phyloP scores from a whole-genome alignment of 2,797 vertebrate species.

The Coregonus suidteri region DNA sequence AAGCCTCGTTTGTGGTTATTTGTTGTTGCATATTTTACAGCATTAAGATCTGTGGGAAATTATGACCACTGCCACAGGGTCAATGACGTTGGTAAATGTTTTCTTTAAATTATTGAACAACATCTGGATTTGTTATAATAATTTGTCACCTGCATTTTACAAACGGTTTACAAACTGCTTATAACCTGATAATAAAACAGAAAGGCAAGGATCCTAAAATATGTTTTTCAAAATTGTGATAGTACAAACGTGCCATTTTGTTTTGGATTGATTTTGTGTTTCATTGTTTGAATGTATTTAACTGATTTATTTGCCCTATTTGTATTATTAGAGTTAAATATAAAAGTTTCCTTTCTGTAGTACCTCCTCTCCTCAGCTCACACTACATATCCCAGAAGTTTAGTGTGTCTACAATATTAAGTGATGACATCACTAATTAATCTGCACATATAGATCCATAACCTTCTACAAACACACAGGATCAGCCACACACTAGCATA shows the following conservation, averaged over 20 bases:
- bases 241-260: constrained; percentile 42
- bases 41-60: constrained; percentile 99
- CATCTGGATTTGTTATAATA: constrained; percentile 70
- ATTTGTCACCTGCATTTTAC: constrained; percentile 47
- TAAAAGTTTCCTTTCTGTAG: not conserved
- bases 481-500: not conserved
- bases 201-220: constrained; percentile 14
- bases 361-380: not conserved
- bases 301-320: not conserved
- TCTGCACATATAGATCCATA: not conserved
- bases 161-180: constrained; percentile 59
- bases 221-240: constrained; percentile 22
- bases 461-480: not conserved
- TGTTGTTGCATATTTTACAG: constrained; percentile 99
- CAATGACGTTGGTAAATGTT: constrained; percentile 97
- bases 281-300: not conserved
- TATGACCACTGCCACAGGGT: constrained; percentile 95
- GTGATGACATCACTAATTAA: not conserved
- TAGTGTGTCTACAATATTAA: constrained; percentile 8
- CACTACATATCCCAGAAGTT: not conserved
- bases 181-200: constrained; percentile 54
- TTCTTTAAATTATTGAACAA: constrained; percentile 92
- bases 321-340: constrained; percentile 1
- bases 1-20: constrained; percentile 90
- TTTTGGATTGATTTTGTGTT: constrained; percentile 8